Conservation (phyloP, 2,797 vertebrate genomes). For the Spinus olivaceus region DNA sequence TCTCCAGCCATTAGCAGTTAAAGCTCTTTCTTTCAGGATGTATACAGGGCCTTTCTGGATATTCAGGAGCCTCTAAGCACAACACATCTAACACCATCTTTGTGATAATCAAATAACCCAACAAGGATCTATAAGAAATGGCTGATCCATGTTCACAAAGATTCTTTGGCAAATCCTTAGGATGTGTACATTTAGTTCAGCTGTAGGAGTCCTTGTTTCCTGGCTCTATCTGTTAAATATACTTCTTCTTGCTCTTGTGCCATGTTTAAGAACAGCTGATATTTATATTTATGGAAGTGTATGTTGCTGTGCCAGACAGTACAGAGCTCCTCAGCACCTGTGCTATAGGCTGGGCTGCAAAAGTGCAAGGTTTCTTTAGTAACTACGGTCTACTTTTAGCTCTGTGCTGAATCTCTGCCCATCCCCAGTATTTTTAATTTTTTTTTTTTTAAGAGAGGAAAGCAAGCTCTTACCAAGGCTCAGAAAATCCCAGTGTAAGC, state of each 20-base stretch:
- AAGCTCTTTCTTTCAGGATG: neutral
- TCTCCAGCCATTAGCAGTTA: neutral
- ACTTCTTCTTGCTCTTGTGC: neutral
- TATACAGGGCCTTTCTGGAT: neutral
- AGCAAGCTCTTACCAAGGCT: conserved; percentile 28
- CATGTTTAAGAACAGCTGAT: conserved; percentile 54
- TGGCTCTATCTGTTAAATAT: neutral
- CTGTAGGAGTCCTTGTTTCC: conserved; percentile 18
- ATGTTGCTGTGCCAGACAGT: conserved; percentile 32
- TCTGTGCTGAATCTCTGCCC: neutral
- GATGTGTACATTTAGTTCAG: neutral
- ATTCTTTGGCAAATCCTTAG: neutral
- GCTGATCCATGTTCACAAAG: neutral
- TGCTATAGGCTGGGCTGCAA: conserved; percentile 50
- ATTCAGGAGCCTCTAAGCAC: neutral
- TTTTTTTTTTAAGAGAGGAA: conserved; percentile 57
- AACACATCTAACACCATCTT: rapidly evolving
- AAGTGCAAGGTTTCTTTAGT: conserved; percentile 38
- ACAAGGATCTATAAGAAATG: neutral
- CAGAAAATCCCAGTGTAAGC: conserved; percentile 22
- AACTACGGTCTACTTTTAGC: conserved; percentile 28
- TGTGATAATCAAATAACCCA: neutral
- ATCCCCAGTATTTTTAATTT: neutral
- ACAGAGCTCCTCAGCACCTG: conserved; percentile 42
- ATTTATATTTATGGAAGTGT: conserved; percentile 47